Conservation (phyloP, 2,888 invertebrate genomes). For the Geotrupes spiniger region DNA sequence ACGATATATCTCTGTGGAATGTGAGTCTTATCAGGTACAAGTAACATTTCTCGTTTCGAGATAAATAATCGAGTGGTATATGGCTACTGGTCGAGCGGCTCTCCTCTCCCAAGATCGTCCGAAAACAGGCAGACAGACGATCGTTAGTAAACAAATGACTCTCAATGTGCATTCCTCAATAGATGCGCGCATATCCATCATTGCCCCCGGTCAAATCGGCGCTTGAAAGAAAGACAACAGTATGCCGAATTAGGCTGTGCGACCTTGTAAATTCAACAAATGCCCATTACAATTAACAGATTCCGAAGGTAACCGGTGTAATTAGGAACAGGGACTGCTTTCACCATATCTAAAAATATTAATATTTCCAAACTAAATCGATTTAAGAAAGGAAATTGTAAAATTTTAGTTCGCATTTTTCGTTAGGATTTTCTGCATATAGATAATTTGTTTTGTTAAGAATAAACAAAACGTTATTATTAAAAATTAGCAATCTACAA, state of each 20-base stretch:
- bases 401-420: no score
- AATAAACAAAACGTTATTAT: no score
- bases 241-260: slow-evolving; percentile 16
- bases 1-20: no score
- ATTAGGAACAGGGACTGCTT: slow-evolving; percentile 26
- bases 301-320: slow-evolving; percentile 27
- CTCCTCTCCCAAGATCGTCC: slow-evolving; percentile 14
- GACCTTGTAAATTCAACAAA: slow-evolving; percentile 28
- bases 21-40: no score
- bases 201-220: slow-evolving; percentile 10
- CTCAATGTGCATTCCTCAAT: slow-evolving; percentile 6
- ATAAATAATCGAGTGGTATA: slow-evolving; percentile 13
- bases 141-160: slow-evolving; percentile 19
- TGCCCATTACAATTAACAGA: slow-evolving; percentile 27
- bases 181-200: slow-evolving; percentile 10
- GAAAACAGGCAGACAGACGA: slow-evolving; percentile 16
- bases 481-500: no score
- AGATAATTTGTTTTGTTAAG: no score
- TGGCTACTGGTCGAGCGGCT: slow-evolving; percentile 17
- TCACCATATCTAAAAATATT: slow-evolving; percentile 25
- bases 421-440: no score
- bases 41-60: no score
- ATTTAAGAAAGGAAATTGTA: no score
- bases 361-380: no score
- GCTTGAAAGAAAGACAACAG: slow-evolving; percentile 10